phyloP scores from a whole-genome alignment of 2,888 invertebrate species.

The Tenthredo distinguenda region DNA sequence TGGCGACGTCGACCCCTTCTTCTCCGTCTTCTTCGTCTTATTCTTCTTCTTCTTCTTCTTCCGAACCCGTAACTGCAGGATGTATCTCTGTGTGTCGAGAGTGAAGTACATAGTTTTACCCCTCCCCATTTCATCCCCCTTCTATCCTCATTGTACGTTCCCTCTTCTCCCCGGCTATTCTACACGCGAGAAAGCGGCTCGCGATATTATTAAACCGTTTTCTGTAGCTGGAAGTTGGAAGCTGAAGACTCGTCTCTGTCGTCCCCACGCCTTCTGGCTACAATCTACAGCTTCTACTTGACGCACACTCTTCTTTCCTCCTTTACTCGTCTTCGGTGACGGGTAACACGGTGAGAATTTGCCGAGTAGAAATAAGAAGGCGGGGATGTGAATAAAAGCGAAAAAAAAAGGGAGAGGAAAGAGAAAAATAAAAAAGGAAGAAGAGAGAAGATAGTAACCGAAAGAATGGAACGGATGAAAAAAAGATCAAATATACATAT shows the following conservation, averaged over 20 bases:
- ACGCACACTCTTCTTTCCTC: slow-evolving; percentile 23
- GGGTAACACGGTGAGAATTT: slow-evolving; percentile 45
- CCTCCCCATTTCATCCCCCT: neutral
- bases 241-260: neutral
- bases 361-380: slow-evolving; percentile 37
- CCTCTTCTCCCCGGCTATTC: neutral
- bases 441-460: neutral
- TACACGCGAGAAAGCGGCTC: neutral
- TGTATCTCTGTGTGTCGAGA: slow-evolving; percentile 34
- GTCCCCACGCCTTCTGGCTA: neutral
- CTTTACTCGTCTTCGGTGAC: slow-evolving; percentile 19
- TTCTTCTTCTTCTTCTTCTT: slow-evolving; percentile 34
- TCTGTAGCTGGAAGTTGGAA: neutral
- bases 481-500: slow-evolving; percentile 28
- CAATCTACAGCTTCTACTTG: neutral
- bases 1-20: slow-evolving; percentile 42
- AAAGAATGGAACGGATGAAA: neutral
- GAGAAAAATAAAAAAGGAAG: neutral
- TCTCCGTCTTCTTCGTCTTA: slow-evolving; percentile 50
- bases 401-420: neutral
- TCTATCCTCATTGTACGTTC: neutral
- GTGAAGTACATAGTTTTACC: neutral
- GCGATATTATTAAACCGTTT: slow-evolving; percentile 50
- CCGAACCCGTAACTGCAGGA: neutral
- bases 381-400: neutral